These are phyloP conservation scores for Rhopalosiphum nymphaeae DNA, from an alignment of 2,888 invertebrate genomes.

Conservation along the genomic window DNA sequence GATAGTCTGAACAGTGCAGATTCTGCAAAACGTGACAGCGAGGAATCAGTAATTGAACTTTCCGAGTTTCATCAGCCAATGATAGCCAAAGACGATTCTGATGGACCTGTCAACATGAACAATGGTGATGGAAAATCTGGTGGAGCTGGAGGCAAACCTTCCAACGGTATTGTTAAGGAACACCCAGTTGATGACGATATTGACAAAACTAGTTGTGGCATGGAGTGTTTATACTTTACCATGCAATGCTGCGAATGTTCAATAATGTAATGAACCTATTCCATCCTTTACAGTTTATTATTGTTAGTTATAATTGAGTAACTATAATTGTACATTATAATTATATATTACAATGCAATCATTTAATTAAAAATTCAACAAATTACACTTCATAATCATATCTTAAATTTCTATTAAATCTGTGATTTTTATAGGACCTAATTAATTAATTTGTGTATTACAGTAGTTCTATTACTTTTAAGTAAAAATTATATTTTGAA, in stretches of 20 bases:
- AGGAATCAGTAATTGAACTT: slow-evolving; percentile 42
- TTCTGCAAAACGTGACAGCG: slow-evolving; percentile 51
- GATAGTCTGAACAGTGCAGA: slow-evolving; percentile 59
- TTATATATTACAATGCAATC: neutral
- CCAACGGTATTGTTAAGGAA: slow-evolving; percentile 52
- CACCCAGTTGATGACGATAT: slow-evolving; percentile 44
- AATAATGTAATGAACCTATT: slow-evolving; percentile 39
- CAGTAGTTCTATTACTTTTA: neutral
- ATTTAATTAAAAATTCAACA: neutral
- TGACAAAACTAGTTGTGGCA: slow-evolving; percentile 54
- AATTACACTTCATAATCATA: neutral
- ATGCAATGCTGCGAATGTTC: slow-evolving; percentile 63
- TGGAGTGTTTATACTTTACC: slow-evolving; percentile 61
- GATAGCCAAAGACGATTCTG: slow-evolving; percentile 54
- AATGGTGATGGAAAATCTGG: slow-evolving; percentile 52
- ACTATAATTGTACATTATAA: slow-evolving; percentile 38
- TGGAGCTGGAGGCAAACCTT: slow-evolving; percentile 37
- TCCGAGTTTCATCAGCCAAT: slow-evolving; percentile 52
- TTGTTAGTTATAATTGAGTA: slow-evolving; percentile 41
- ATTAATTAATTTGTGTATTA: neutral
- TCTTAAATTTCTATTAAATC: neutral
- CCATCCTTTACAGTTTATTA: neutral
- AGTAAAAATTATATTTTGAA: neutral
- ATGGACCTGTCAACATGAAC: slow-evolving; percentile 39
- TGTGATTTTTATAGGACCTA: neutral